Evolutionary conservation across 2,888 invertebrate species (phyloP), one percentile per base, ranked within the genome.

Genomic region (Pseudoips prasinana): DNA sequence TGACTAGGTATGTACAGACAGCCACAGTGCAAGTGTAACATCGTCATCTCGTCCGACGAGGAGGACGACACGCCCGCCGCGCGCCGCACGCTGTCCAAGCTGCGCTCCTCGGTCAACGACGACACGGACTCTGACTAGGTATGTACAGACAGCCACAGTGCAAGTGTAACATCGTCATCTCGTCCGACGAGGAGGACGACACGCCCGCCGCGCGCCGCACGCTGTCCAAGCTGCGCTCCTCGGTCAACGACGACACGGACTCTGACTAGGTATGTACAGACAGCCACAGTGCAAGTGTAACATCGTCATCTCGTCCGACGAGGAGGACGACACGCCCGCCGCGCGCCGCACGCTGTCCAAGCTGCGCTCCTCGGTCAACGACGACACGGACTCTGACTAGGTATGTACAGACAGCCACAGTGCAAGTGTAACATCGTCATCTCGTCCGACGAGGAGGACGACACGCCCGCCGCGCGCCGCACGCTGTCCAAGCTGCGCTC

Each of bases 231-330:
- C 75, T 84, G 66, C 75, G 85, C 22, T 17, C 11, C 27, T 17
- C 7, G 10, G 7, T 82, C 67, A 76, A 82, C 66, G 77, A 77
- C 58, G 70, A 78, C 48, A 68, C 74, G 24, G 81, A 80, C 66
- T 74, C 79, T 31, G 77, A 76, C 58, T 77, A 73, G 71, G 73
- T 73, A 29, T 2, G 7, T 18, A 18, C 18, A 3, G 18, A 3
- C 6, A 3, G 18, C 18, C n/a, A 74, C 86, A 84, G 62, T 80
- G 86, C 0, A 85, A 86, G 50, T 83, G 85, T 14, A 5, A 14
- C 64, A 86, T 87, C 69, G 85, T 86, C 10, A 88, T 88, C 63
- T 86, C 86, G 8, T 82, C 81, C 2, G 87, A 88, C 73, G 86
- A 8, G 17, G 8, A 6, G 11, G 29, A 28, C 32, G 8, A 25